Evolutionary conservation across 2,888 invertebrate species (phyloP), one percentile per base, ranked within the genome.

Genomic region (Cantharis lateralis): DNA sequence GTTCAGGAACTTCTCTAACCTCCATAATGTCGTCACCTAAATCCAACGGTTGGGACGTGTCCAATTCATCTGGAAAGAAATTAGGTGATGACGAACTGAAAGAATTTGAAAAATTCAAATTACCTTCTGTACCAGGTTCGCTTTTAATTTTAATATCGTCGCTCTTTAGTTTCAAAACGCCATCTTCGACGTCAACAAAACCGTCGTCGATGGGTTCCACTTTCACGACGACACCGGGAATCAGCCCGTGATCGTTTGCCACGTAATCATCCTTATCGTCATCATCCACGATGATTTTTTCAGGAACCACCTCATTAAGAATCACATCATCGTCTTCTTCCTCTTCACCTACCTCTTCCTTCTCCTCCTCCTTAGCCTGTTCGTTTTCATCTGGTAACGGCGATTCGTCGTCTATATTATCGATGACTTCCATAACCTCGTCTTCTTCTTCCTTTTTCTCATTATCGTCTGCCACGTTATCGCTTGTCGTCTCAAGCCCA

Each of bases 271-370:
- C 70, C 18, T 91, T 91, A n/a, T 88, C 90, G 73, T 92, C 91
- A 80, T 93, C 93, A 61, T 93, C 91, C 2, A 93, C 92, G 63
- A 91, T 89, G 74, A 92, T 92, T 79, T 92, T 89, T 80, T 92
- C 93, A 74, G 93, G 93, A 7, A 91, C 91, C 79, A 92, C 92
- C 78, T 93, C 90, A 80, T 93, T 91, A 81, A 93, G 91, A 71
- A 94, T 93, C 75, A 93, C 93, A 84, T 93, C 93, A 82, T 93
- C 93, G 79, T 92, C 93, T 9, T 92, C 92, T 11, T 90, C 92
- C n/a, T 90, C 86, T 10, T 85, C 85, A 16, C 84, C 85, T 15
- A 79, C 78, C 74, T 80, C 79, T 20, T 77, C 69, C 24, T 79
- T 77, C 74, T 80, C 79, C 20, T 77, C 69, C 20, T 79, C 76